Base-by-base conservation (phyloP, 2,888 invertebrate genomes). In the Eupithecia centaureata region DNA sequence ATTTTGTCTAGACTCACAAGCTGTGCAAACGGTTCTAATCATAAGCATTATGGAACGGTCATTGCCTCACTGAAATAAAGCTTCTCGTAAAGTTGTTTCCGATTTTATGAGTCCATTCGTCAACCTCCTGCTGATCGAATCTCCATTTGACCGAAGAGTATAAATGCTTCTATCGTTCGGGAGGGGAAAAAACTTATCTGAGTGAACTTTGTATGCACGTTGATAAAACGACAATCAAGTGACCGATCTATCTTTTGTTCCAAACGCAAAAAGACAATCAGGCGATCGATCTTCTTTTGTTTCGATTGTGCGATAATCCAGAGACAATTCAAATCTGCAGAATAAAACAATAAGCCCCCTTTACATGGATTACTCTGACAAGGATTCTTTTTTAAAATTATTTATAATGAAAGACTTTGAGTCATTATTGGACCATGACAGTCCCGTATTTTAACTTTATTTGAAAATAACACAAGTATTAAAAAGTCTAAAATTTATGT, bases 1-100 rank as follows among this genome's bases (percentile, higher is more conserved):
- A 68, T 62, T 67, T 58, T 32, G 70, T 72, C 73, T 73, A 73
- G 73, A 73, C 73, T 59, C 61, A 61, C 73, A 68, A 67, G 67
- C 63, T 72, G 67, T 66, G 67, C 76, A 61, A 64, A 65, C 69
- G 65, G 62, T 28, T 65, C 62, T 73, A 59, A 67, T 52, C 62
- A 51, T 67, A 64, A 68, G 33, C 52, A 62, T 61, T 61, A 62
- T 56, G 63, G 25, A 32, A 28, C 47, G 63, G 63, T 30, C 63
- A 63, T 54, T 63, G 35, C 27, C 54, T 54, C 27, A 35, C 35
- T 62, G 33, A 35, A 54, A 54, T 35, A 62, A 54, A 33, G 33
- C 2, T 62, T 32, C 57, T 57, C 57, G 32, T 30, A 33, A 60
- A 42, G 42, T 28, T n/a, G 3, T 35, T 59, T 59, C 38, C 57